Evolutionary conservation across 2,113 vertebrate species (phyloP).

Genomic region (Toxotes chatareus): DNA sequence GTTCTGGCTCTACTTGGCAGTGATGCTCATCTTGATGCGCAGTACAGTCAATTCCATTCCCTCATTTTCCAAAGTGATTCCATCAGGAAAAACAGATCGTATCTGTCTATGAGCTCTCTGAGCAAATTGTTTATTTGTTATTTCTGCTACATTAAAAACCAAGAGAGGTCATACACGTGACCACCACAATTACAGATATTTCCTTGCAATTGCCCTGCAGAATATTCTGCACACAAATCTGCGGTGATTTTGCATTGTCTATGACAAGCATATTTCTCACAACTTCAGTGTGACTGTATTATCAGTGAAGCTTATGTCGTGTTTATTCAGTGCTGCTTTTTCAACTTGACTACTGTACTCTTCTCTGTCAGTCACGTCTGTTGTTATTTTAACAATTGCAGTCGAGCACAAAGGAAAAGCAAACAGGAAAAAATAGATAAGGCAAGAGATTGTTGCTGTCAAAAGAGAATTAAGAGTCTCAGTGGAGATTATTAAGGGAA

Average conservation of each 20-base stretch:
- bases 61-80: slow-evolving; percentile 67
- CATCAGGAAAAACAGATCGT: slow-evolving; percentile 68
- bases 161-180: slow-evolving; percentile 16
- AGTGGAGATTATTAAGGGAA: slow-evolving; percentile 43
- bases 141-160: slow-evolving; percentile 74
- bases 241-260: background rate
- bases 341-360: background rate
- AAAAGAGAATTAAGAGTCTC: slow-evolving; percentile 41
- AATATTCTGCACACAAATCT: slow-evolving; percentile 3
- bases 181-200: slow-evolving; percentile 18
- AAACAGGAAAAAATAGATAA: slow-evolving; percentile 86
- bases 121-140: slow-evolving; percentile 75
- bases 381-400: slow-evolving; percentile 73
- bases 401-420: slow-evolving; percentile 77
- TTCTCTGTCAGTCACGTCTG: slow-evolving; percentile 8
- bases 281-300: background rate
- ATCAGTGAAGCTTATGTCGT: slow-evolving; percentile 6
- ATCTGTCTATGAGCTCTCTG: slow-evolving; percentile 52
- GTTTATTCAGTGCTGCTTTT: background rate
- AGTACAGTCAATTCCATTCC: slow-evolving; percentile 59
- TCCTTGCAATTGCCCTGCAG: background rate
- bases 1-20: background rate
- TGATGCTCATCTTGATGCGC: slow-evolving; percentile 50
- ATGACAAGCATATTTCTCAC: background rate
- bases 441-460: slow-evolving; percentile 29